Base-by-base conservation (phyloP, 2,797 vertebrate genomes). In the Siniperca scherzeri region DNA sequence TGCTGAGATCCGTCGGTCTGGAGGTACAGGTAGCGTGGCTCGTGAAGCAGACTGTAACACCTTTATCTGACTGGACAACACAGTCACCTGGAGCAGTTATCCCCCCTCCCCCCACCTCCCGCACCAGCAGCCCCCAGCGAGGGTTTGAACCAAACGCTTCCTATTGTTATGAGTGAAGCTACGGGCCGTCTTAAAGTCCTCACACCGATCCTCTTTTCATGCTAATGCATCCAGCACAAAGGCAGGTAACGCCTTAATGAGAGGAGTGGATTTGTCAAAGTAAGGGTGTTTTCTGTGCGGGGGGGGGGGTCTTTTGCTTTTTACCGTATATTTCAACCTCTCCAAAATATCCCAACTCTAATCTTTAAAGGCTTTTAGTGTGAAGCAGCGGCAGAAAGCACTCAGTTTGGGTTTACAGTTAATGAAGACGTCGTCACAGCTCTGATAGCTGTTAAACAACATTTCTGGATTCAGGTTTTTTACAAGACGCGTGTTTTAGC, bases 81-180 rank as follows among this genome's bases (percentile, higher is more conserved):
- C 4, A 19, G 36, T 19, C 64, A 68, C 9, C 52, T 52, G 25
- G 36, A 64, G 57, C 68, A 71, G 60, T 40, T 61, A 25, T 3
- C 46, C 53, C 44, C 13, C 13, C 0, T n/a, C 56, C 30, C 8
- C 36, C 74, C 11, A 19, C 44, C 27, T 17, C 55, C 27, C 13
- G 0, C 44, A 7, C 21, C 74, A 19, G 55, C 44, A 56, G 55
- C 73, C 87, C 73, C 70, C 77, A 69, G 77, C 80, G 7, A 74
- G 83, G 80, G 80, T 33, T 72, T 64, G 70, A 66, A 75, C 80
- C 86, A 60, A 61, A 67, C 80, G 36, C 30, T 71, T 73, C 57
- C 74, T 38, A 25, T 83, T 86, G 81, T 80, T 62, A 16, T 9
- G 75, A 13, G 60, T 30, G 55, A 60, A 61, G 74, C 73, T 64